Evolutionary conservation across 2,113 vertebrate genomes (phyloP).

Genomic region (Forbesichthys papilliferus): DNA sequence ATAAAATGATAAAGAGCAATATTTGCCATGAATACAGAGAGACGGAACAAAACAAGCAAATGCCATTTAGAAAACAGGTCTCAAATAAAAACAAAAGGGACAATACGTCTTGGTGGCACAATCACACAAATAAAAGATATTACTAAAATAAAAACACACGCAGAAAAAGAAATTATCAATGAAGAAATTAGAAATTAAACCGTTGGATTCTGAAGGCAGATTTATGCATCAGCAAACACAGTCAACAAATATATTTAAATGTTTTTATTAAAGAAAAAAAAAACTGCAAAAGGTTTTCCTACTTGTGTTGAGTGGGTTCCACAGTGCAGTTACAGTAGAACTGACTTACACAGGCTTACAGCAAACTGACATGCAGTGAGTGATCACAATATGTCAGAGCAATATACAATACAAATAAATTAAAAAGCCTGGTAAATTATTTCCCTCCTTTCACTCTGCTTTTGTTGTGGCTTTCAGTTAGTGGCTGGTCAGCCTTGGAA

Average conservation of each 20-base stretch:
- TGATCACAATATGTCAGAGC: constrained; percentile 48
- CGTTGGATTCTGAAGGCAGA: not conserved
- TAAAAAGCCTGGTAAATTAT: constrained; percentile 4
- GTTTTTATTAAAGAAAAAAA: constrained; percentile 4
- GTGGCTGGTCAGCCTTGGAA: not conserved
- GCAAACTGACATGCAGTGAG: constrained; percentile 47
- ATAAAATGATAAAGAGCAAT: constrained; percentile 29
- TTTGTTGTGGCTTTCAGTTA: constrained; percentile 6
- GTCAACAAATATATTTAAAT: too few relatives aligned
- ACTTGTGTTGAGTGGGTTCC: too few relatives aligned
- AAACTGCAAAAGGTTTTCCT: too few relatives aligned
- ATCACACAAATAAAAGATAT: not conserved
- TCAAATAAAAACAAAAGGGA: constrained; percentile 18
- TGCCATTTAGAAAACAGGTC: constrained; percentile 3
- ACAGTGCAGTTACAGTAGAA: too few relatives aligned
- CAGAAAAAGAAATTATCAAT: not conserved
- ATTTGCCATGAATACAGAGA: constrained; percentile 22
- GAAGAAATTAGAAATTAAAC: constrained; percentile 21
- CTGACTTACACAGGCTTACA: constrained; percentile 13
- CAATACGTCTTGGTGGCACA: constrained; percentile 11
- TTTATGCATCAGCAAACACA: constrained; percentile 12
- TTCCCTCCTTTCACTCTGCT: not conserved
- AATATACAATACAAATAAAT: constrained; percentile 22
- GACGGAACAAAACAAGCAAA: constrained; percentile 1
- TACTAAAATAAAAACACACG: not conserved